A percentile compares a stretch with the other conserved stretches of the same genome.
Conservation (phyloP, 2,888 invertebrate species). For the Eilema griseolum region DNA sequence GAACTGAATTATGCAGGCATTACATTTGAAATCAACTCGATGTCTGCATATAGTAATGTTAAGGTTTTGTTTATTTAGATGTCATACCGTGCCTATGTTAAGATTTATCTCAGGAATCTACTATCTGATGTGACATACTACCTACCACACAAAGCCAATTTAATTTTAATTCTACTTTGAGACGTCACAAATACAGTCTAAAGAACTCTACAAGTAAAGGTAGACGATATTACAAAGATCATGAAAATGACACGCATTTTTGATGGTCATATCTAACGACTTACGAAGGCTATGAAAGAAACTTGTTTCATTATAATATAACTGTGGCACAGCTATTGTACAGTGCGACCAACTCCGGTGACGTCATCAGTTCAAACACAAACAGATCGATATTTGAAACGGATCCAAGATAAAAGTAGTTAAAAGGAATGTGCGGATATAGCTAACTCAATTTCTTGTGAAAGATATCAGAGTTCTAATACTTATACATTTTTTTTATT, state of each 20-base stretch:
- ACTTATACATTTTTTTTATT: too few relatives aligned
- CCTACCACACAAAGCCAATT: background rate
- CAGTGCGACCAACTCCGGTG: background rate
- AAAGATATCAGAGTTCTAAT: too few relatives aligned
- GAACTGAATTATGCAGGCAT: too few relatives aligned
- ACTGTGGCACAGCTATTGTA: background rate
- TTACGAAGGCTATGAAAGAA: background rate
- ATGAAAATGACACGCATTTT: background rate
- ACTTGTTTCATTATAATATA: background rate
- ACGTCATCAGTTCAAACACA: slow-evolving; percentile 1
- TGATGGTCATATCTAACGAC: background rate
- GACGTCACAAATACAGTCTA: background rate
- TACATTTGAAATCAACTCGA: too few relatives aligned
- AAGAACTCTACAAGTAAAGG: too few relatives aligned
- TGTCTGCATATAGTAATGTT: background rate
- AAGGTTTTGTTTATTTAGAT: background rate
- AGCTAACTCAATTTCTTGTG: too few relatives aligned
- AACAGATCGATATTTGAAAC: slow-evolving; percentile 16
- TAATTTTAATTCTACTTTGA: background rate
- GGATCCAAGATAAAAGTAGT: background rate
- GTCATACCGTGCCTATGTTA: background rate
- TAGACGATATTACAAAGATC: background rate
- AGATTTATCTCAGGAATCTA: too few relatives aligned
- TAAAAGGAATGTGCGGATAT: background rate
- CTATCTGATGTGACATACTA: too few relatives aligned